Evolutionary conservation across 2,888 invertebrate genomes (phyloP).

Genomic region (Zhuqinia jingwanae): DNA sequence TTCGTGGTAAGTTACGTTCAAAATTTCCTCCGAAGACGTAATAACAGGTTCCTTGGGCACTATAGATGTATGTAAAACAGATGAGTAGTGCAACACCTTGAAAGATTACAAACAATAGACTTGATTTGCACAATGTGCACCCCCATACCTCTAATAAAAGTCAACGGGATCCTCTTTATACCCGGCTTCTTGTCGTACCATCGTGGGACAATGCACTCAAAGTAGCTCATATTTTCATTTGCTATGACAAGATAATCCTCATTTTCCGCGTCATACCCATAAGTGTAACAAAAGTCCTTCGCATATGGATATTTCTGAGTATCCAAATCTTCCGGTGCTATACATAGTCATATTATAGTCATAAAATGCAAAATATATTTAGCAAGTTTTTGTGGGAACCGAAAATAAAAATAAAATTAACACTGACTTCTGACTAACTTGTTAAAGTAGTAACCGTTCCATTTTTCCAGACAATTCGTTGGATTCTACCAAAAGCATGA

Average conservation of each 20-base stretch:
- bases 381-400: no score
- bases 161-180: conserved; percentile 1
- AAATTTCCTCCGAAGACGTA: neutral
- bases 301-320: neutral
- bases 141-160: conserved; percentile 42
- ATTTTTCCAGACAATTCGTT: conserved; percentile 46
- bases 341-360: neutral
- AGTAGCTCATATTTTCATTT: conserved; percentile 32
- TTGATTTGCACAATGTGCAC: neutral
- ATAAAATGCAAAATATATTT: neutral
- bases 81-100: no score
- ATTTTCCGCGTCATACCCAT: conserved; percentile 1
- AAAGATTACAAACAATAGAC: no score
- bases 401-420: no score
- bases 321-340: conserved; percentile 19
- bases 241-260: conserved; percentile 23
- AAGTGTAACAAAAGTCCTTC: conserved; percentile 30
- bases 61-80: no score
- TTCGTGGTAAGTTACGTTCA: conserved; percentile 23
- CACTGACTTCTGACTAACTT: neutral
- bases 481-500: conserved; percentile 47
- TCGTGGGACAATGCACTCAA: conserved; percentile 54
- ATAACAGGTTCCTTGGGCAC: conserved; percentile 45
- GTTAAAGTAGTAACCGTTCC: neutral
- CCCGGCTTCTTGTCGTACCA: conserved; percentile 32